phyloP scores from a whole-genome alignment of 2,888 invertebrate species.

The Drosophila paranaensis region DNA sequence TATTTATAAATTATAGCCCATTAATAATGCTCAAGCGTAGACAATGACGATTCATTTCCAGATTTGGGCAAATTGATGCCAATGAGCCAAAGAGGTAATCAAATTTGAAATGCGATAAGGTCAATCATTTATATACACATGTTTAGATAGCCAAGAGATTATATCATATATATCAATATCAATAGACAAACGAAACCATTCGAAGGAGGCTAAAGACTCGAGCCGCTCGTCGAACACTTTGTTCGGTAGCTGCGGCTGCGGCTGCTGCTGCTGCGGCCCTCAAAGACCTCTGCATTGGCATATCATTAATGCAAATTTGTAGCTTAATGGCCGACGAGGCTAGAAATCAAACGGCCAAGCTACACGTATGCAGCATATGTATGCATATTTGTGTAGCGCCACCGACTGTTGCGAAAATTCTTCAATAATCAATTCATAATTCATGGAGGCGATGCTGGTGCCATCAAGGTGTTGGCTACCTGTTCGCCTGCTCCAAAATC shows the following conservation, averaged over 20 bases:
- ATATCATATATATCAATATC: constrained; percentile 22
- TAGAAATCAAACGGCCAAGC: constrained; percentile 34
- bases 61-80: constrained; percentile 35
- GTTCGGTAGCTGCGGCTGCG: constrained; percentile 39
- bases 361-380: constrained; percentile 9
- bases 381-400: constrained; percentile 14
- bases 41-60: constrained; percentile 40
- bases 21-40: constrained; percentile 4
- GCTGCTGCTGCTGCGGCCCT: constrained; percentile 31
- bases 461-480: constrained; percentile 30
- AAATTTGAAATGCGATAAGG: constrained; percentile 47
- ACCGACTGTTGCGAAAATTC: constrained; percentile 44
- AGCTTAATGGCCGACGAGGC: constrained; percentile 44
- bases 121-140: constrained; percentile 37
- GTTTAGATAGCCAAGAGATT: not conserved
- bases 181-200: constrained; percentile 24
- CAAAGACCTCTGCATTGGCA: constrained; percentile 27
- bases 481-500: constrained; percentile 62
- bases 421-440: constrained; percentile 21
- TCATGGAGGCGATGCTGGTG: constrained; percentile 36
- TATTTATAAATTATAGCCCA: constrained; percentile 4
- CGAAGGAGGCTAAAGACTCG: constrained; percentile 14
- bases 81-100: constrained; percentile 20
- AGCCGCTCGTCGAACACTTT: constrained; percentile 11
- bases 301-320: constrained; percentile 70